A percentile compares a stretch with the other conserved stretches of the same genome.
Evolutionary conservation across 2,113 vertebrate genomes (phyloP).

Genomic region (Harpagus bidentatus): DNA sequence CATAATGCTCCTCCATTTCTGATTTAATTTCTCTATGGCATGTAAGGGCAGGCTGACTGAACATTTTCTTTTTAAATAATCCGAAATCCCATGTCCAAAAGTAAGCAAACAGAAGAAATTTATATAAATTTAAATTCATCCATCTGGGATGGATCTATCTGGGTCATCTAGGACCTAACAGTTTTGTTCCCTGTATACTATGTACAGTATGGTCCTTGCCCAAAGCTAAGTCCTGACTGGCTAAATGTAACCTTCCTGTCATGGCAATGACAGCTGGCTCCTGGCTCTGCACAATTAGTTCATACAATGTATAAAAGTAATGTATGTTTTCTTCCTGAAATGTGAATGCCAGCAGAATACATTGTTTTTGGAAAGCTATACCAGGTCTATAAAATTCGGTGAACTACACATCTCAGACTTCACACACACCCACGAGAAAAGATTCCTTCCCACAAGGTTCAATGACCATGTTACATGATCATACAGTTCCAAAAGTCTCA

Average conservation of each 20-base stretch:
- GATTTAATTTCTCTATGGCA: not conserved
- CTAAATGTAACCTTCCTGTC: not conserved
- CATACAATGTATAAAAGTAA: not conserved
- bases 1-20: not conserved
- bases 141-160: not conserved
- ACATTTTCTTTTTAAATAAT: not conserved
- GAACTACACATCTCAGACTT: not conserved
- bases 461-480: not conserved
- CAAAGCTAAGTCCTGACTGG: not conserved
- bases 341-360: not conserved
- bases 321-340: not conserved
- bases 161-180: not conserved
- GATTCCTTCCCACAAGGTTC: not conserved
- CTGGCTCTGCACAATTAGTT: not conserved
- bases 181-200: not conserved
- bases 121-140: not conserved
- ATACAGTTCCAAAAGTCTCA: not conserved
- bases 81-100: not conserved
- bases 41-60: not conserved
- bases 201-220: not conserved
- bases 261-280: not conserved
- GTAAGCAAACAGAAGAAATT: not conserved
- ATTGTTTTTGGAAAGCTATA: not conserved
- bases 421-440: not conserved
- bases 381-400: not conserved